These are phyloP conservation scores for Phalanger gymnotis DNA, from an alignment of 2,797 vertebrate species.

Conservation along the genomic window DNA sequence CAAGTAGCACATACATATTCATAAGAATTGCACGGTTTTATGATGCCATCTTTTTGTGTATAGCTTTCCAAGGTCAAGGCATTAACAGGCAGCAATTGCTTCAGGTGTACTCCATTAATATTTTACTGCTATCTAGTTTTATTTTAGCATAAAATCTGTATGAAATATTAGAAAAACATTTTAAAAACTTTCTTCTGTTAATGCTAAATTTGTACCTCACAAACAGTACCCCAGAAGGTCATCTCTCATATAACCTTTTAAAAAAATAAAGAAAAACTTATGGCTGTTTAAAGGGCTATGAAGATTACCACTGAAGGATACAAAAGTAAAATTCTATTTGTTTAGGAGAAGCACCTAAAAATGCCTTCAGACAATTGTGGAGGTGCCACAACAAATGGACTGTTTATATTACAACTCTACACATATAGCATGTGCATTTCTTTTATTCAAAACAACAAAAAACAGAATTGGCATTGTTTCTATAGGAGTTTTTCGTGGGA, in stretches of 20 bases:
- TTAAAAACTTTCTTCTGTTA: conserved; percentile 75
- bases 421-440: neutral
- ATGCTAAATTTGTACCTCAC: conserved; percentile 57
- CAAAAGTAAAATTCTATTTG: conserved; percentile 42
- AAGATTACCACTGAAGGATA: neutral
- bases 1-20: conserved; percentile 91
- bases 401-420: conserved; percentile 30
- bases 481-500: conserved; percentile 23
- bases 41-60: conserved; percentile 90
- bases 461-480: conserved; percentile 4
- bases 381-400: conserved; percentile 24
- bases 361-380: conserved; percentile 44
- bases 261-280: neutral
- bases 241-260: neutral
- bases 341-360: conserved; percentile 35
- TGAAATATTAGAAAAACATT: conserved; percentile 78
- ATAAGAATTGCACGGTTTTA: conserved; percentile 90
- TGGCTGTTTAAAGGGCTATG: neutral
- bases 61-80: conserved; percentile 89
- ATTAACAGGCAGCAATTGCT: conserved; percentile 88
- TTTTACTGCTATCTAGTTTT: conserved; percentile 85
- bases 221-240: conserved; percentile 53
- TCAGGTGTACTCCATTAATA: conserved; percentile 88
- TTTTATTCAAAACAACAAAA: conserved; percentile 44
- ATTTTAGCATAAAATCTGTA: conserved; percentile 81